Percentiles rank a stretch among this genome's conserved stretches.
Conservation (phyloP, 2,113 vertebrate species). For the Proteles cristata region DNA sequence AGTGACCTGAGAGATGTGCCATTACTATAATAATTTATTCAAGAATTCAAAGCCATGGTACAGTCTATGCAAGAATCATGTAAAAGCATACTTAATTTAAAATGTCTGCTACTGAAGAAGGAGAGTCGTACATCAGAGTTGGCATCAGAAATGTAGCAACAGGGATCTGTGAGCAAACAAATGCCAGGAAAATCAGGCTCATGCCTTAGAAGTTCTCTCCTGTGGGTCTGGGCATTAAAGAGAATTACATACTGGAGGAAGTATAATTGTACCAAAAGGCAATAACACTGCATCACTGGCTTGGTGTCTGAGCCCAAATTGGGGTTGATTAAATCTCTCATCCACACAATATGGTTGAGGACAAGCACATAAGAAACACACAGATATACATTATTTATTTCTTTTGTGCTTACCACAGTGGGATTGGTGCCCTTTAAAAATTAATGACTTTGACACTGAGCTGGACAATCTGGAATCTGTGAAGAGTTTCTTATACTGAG, state of each 20-base stretch:
- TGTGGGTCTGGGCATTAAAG: conserved; percentile 8
- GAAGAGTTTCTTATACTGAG: background rate
- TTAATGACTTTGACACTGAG: conserved; percentile 19
- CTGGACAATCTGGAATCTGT: background rate
- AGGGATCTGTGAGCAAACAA: background rate
- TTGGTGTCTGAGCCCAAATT: background rate
- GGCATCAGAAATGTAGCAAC: conserved; percentile 2
- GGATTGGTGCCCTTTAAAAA: conserved; percentile 54
- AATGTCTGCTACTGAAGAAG: conserved; percentile 36
- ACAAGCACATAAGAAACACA: conserved; percentile 15
- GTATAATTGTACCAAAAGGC: background rate
- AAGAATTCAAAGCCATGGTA: conserved; percentile 32
- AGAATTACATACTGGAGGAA: conserved; percentile 32
- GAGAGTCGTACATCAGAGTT: conserved; percentile 17
- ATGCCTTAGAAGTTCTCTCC: background rate
- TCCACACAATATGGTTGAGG: background rate
- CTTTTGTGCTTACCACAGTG: conserved; percentile 53
- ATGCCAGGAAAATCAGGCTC: background rate
- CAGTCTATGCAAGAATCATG: background rate
- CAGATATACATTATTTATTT: conserved; percentile 56
- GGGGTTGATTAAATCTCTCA: conserved; percentile 46
- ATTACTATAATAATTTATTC: background rate
- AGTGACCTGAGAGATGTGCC: background rate
- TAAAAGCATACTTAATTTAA: conserved; percentile 53
- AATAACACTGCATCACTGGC: background rate